These are phyloP conservation scores for Asobara japonica DNA, from an alignment of 1,140 invertebrate genomes.

Conservation along the genomic window DNA sequence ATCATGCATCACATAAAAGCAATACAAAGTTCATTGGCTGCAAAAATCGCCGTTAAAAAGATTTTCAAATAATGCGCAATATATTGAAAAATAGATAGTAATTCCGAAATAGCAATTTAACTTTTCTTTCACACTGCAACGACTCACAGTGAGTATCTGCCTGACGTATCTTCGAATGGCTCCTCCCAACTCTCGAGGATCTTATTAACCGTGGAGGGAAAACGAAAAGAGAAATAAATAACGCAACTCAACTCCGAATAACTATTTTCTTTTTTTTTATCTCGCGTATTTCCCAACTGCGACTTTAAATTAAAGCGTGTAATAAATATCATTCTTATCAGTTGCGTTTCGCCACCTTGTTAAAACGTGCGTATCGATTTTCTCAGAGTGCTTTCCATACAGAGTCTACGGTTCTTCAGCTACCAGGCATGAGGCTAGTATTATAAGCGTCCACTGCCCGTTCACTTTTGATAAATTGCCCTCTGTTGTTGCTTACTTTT, in stretches of 20 bases:
- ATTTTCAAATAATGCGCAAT: background rate
- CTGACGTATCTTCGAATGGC: background rate
- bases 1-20: too few species aligned
- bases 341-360: conserved; percentile 44
- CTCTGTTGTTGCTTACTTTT: background rate
- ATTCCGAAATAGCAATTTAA: background rate
- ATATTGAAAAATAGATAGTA: background rate
- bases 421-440: background rate
- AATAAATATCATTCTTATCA: conserved; percentile 49
- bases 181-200: background rate
- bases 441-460: background rate
- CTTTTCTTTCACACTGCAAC: background rate
- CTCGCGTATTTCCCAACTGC: background rate
- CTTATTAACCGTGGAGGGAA: background rate
- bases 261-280: background rate
- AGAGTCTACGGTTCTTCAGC: background rate
- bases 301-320: conserved; percentile 34
- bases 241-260: background rate
- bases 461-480: conserved; percentile 22
- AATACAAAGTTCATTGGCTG: too few species aligned
- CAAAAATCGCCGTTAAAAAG: too few species aligned
- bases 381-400: conserved; percentile 12
- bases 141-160: background rate
- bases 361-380: conserved; percentile 46
- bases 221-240: background rate